These are phyloP conservation scores for Drosophila sp. DNA, from an alignment of 1,140 invertebrate species.

Conservation along the genomic window DNA sequence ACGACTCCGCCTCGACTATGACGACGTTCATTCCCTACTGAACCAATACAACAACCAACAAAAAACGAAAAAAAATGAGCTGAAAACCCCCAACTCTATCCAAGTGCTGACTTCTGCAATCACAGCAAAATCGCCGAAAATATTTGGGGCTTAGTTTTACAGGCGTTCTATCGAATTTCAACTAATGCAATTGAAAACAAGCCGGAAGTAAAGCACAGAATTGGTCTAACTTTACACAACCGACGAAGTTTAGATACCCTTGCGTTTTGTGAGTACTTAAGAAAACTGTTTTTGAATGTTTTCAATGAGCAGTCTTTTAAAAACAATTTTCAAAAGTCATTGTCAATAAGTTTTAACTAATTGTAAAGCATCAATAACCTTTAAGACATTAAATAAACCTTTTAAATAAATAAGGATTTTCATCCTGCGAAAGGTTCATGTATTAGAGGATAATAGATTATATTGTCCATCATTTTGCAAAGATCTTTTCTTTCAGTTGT, in stretches of 20 bases:
- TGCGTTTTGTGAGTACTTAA: neutral
- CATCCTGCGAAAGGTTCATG: too few relatives aligned
- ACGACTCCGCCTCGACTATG: slow-evolving; percentile 8
- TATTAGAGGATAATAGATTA: too few relatives aligned
- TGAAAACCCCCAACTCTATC: slow-evolving; percentile 24
- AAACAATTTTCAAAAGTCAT: too few relatives aligned
- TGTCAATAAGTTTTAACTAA: too few relatives aligned
- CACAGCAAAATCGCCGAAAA: neutral
- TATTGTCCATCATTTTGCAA: too few relatives aligned
- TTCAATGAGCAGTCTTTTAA: too few relatives aligned
- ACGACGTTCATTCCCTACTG: slow-evolving; percentile 25
- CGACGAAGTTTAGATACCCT: neutral
- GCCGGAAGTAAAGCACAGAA: neutral
- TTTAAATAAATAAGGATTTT: too few relatives aligned
- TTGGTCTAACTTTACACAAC: neutral
- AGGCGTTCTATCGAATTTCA: neutral
- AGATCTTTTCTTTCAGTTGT: too few relatives aligned
- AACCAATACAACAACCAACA: slow-evolving; percentile 26
- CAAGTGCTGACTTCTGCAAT: slow-evolving; percentile 28
- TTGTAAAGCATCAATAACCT: too few relatives aligned
- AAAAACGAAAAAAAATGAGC: neutral
- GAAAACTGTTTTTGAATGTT: too few relatives aligned
- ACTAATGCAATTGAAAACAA: slow-evolving; percentile 3
- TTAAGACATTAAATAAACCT: too few relatives aligned
- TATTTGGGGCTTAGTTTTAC: neutral